A percentile compares a stretch with the other conserved stretches of the same genome.
These are phyloP conservation scores for Holotrichia oblita DNA, from an alignment of 1,140 invertebrate species.

Conservation along the genomic window DNA sequence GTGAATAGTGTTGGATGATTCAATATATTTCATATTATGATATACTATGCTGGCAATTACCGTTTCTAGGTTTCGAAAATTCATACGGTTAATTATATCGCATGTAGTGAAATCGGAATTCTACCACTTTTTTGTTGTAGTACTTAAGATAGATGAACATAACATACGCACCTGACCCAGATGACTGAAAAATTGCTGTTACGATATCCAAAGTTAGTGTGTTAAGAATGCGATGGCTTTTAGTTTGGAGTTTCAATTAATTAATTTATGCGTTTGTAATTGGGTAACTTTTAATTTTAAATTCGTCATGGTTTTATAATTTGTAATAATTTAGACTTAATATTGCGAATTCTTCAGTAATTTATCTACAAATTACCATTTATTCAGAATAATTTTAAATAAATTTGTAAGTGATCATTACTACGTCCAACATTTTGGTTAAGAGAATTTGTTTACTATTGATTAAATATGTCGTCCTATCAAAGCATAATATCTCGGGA, in stretches of 20 bases:
- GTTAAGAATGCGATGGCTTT: background rate
- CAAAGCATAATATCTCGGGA: too few relatives aligned
- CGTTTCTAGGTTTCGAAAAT: background rate
- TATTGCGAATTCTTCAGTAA: too few relatives aligned
- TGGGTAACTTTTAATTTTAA: background rate
- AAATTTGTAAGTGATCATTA: too few relatives aligned
- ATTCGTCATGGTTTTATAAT: background rate
- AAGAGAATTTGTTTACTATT: too few relatives aligned
- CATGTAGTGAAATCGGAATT: background rate
- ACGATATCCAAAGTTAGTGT: background rate
- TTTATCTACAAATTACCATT: too few relatives aligned
- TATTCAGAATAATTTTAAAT: too few relatives aligned
- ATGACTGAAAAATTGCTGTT: too few relatives aligned
- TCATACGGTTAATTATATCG: background rate
- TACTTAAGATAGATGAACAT: constrained; percentile 1
- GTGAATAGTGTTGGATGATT: too few relatives aligned
- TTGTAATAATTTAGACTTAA: too few relatives aligned
- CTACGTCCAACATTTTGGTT: too few relatives aligned
- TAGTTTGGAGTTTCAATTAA: background rate
- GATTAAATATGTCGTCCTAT: too few relatives aligned
- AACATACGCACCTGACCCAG: background rate
- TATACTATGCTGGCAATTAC: background rate
- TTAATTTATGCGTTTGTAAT: background rate
- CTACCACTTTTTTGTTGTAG: background rate
- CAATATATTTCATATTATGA: background rate